Percentiles rank a stretch among this genome's conserved stretches.
These are phyloP conservation scores for Zelostemma sp. DNA, from an alignment of 1,140 invertebrate species.

Conservation along the genomic window DNA sequence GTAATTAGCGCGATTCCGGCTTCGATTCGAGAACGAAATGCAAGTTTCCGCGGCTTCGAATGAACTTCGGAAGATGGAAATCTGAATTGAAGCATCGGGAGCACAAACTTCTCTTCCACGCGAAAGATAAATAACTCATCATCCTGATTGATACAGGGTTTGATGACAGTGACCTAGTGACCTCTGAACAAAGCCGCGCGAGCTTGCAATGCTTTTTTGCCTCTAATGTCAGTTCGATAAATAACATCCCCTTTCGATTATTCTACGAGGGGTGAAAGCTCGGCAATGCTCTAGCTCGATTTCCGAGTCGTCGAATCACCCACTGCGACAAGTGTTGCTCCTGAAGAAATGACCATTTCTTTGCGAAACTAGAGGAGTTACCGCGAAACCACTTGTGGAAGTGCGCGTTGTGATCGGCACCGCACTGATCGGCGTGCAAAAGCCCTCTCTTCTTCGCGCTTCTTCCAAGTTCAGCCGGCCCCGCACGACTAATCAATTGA, in stretches of 20 bases:
- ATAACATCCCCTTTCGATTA: constrained; percentile 19
- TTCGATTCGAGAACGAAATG: too few species aligned
- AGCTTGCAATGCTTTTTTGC: constrained; percentile 19
- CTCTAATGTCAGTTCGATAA: not conserved
- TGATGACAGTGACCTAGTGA: constrained; percentile 15
- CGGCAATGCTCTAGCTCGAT: not conserved
- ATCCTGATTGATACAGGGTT: not conserved
- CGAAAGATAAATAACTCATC: not conserved
- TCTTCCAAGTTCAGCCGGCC: not conserved
- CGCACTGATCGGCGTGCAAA: not conserved
- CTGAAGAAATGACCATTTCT: not conserved
- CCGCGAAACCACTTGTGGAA: not conserved
- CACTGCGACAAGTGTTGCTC: not conserved
- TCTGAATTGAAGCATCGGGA: too few species aligned
- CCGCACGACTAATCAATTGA: constrained; percentile 41
- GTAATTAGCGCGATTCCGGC: too few species aligned
- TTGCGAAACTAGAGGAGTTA: not conserved
- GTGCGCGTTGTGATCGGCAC: not conserved
- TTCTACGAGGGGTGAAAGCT: constrained; percentile 5
- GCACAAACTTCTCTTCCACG: too few species aligned
- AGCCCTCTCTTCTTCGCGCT: not conserved
- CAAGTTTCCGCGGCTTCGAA: too few species aligned
- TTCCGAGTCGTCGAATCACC: not conserved
- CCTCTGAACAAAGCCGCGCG: constrained; percentile 10
- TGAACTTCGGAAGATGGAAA: too few species aligned